phyloP scores from a whole-genome alignment of 2,888 invertebrate species.

The Agrochola lychnidis region DNA sequence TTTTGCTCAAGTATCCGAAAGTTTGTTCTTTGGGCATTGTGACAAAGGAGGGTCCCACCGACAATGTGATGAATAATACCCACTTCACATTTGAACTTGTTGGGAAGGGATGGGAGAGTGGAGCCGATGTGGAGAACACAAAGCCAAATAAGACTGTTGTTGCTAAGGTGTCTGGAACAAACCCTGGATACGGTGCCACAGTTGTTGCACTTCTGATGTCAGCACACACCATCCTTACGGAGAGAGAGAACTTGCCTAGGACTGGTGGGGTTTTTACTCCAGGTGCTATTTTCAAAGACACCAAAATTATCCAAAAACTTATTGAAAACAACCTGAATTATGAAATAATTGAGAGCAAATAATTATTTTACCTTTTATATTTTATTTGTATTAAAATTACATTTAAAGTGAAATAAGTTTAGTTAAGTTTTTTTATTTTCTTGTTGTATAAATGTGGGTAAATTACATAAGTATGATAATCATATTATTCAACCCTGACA shows the following conservation, averaged over 20 bases:
- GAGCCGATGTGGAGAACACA: conserved; percentile 86
- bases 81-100: conserved; percentile 93
- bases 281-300: conserved; percentile 95
- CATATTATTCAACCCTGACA: too few species aligned
- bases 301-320: conserved; percentile 94
- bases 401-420: not conserved
- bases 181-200: conserved; percentile 96
- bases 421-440: not conserved
- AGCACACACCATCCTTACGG: conserved; percentile 94
- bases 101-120: conserved; percentile 94
- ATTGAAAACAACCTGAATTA: conserved; percentile 93
- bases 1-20: conserved; percentile 75
- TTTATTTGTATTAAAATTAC: not conserved
- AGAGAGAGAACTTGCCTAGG: conserved; percentile 94
- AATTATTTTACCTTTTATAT: conserved; percentile 20
- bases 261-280: conserved; percentile 96
- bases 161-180: conserved; percentile 91
- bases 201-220: conserved; percentile 93
- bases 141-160: conserved; percentile 92
- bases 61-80: conserved; percentile 90
- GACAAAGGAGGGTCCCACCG: conserved; percentile 92
- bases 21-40: conserved; percentile 94
- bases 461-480: too few species aligned
- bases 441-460: not conserved
- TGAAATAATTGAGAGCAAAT: conserved; percentile 86